Evolutionary conservation across 2,113 vertebrate species (phyloP).

Genomic region (Fregetta grallaria): DNA sequence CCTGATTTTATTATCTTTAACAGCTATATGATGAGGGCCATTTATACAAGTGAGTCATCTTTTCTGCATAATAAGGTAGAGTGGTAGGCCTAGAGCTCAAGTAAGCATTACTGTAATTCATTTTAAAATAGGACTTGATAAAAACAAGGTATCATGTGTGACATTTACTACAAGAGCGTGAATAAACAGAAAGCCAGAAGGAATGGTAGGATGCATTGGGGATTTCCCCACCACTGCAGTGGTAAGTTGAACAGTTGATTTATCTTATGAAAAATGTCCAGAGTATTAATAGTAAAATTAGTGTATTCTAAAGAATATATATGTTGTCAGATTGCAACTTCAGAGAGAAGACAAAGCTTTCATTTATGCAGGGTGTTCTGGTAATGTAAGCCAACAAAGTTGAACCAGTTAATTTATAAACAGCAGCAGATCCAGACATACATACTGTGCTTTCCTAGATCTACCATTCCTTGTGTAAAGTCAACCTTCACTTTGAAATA

Average conservation of each 20-base stretch:
- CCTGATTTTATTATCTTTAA: background rate
- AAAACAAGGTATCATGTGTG: background rate
- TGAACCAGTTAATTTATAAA: background rate
- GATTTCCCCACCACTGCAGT: background rate
- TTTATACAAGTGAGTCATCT: constrained; percentile 7
- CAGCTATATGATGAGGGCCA: background rate
- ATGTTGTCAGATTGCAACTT: background rate
- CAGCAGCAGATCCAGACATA: background rate
- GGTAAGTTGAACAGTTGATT: background rate
- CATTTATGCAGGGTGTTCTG: background rate
- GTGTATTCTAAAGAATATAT: background rate
- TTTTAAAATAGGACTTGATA: background rate
- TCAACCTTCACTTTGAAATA: background rate
- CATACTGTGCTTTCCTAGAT: background rate
- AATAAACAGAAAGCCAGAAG: constrained; percentile 16
- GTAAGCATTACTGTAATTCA: background rate
- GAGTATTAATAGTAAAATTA: background rate
- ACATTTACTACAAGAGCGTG: constrained; percentile 4
- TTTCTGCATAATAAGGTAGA: constrained; percentile 25
- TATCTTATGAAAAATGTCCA: background rate
- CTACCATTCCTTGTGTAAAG: background rate
- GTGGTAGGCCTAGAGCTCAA: background rate
- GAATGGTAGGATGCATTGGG: background rate
- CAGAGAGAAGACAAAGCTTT: background rate
- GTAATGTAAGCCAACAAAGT: background rate